Conservation (phyloP, 2,113 vertebrate genomes). For the Aspiorhynchus laticeps region DNA sequence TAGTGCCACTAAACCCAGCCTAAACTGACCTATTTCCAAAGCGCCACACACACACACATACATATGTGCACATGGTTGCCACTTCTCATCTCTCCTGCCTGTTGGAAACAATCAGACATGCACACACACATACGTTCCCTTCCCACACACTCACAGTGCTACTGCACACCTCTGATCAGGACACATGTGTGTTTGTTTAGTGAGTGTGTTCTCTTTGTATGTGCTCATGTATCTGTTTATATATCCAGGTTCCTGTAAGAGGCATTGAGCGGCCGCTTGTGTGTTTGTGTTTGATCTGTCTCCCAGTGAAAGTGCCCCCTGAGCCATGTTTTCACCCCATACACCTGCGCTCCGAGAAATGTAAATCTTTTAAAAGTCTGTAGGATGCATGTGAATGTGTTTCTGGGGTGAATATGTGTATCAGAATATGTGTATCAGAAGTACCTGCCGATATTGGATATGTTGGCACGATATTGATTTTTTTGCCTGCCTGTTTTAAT, state of each 20-base stretch:
- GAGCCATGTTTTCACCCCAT: neutral
- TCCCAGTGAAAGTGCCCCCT: neutral
- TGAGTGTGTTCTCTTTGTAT: slow-evolving; percentile 22
- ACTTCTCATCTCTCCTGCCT: slow-evolving; percentile 14
- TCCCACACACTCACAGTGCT: neutral
- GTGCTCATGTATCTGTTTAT: slow-evolving; percentile 36
- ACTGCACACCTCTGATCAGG: neutral
- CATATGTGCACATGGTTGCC: slow-evolving; percentile 2
- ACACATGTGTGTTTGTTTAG: slow-evolving; percentile 18
- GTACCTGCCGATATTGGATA: neutral
- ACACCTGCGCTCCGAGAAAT: neutral
- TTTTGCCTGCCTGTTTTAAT: neutral
- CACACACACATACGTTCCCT: neutral
- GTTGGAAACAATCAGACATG: slow-evolving; percentile 27
- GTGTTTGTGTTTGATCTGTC: slow-evolving; percentile 23
- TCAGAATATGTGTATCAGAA: neutral
- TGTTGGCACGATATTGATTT: neutral
- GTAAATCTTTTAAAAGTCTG: slow-evolving; percentile 3
- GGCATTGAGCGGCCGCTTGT: neutral
- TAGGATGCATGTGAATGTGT: neutral
- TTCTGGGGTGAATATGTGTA: neutral
- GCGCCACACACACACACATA: slow-evolving; percentile 49
- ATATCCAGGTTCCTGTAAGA: slow-evolving; percentile 12
- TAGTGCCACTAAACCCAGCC: slow-evolving; percentile 74
- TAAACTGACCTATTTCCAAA: slow-evolving; percentile 76